Base-by-base conservation (phyloP, 2,797 vertebrate species). In the Chelidonichthys spinosus region DNA sequence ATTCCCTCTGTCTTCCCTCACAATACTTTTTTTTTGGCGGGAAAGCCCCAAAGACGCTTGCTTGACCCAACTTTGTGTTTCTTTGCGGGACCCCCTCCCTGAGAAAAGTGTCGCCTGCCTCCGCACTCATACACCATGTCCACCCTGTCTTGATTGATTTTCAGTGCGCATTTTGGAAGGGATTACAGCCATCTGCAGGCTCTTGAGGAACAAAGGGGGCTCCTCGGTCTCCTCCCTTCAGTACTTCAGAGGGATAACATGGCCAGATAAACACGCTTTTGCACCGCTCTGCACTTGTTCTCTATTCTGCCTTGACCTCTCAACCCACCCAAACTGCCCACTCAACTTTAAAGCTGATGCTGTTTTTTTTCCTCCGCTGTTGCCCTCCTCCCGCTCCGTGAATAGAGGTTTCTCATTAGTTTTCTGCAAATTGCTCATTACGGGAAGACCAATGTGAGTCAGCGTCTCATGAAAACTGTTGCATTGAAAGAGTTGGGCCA, bases 121-220 rank as follows among this genome's bases (percentile, higher is more conserved):
- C 79, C 77, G 70, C 79, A 70, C 88, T 79, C 85, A 75, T 80
- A 76, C 86, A 91, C 88, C 87, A 89, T 85, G 90, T 92, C 90
- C 83, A 84, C 85, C 86, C 84, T 62, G 86, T 83, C 88, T 86
- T 91, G 87, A 87, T 93, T 91, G 91, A 93, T 93, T 94, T 93
- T 93, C 91, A 87, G 92, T 90, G 90, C 59, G 55, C 93, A 88
- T 94, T 95, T 93, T 92, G 91, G 90, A 94, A 83, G 90, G 93
- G 94, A 95, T 95, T 95, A 94, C 86, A 90, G 90, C 94, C 94
- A 95, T 95, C 95, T 95, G 95, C 94, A 94, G 89, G 87, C 93
- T 90, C 95, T 95, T 87, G 83, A 95, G 84, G 90, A 92, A 95
- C 94, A 95, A 95, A 94, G 90, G 90, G 86, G 80, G 46, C 86